Evolutionary conservation across 2,113 vertebrate species (phyloP).

Genomic region (Odocoileus hemionus): DNA sequence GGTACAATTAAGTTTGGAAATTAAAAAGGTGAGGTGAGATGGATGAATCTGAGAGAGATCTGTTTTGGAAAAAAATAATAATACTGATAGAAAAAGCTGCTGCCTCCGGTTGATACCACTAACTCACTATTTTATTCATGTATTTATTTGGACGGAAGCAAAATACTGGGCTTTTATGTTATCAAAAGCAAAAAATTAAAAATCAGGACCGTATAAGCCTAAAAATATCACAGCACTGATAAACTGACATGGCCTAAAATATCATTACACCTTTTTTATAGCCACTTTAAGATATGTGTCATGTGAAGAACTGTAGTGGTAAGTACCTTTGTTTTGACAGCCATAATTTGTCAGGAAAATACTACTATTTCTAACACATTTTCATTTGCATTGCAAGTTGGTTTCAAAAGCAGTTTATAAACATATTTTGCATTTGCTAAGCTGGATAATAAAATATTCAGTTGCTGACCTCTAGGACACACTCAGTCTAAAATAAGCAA

Average conservation of each 20-base stretch:
- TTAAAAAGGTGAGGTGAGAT: not conserved
- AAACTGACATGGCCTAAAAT: not conserved
- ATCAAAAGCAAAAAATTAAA: not conserved
- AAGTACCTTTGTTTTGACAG: not conserved
- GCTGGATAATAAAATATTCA: not conserved
- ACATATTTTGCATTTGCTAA: slow-evolving; percentile 23
- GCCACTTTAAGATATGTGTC: not conserved
- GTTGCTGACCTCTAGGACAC: not conserved
- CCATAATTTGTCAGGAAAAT: slow-evolving; percentile 43
- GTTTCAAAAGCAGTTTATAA: slow-evolving; percentile 26
- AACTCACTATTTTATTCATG: not conserved
- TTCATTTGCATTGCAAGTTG: slow-evolving; percentile 14
- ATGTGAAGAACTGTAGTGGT: not conserved
- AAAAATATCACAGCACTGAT: slow-evolving; percentile 1
- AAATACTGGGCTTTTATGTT: not conserved
- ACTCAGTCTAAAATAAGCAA: slow-evolving; percentile 25
- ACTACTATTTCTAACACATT: slow-evolving; percentile 5
- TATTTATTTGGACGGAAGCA: not conserved
- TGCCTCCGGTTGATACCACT: not conserved
- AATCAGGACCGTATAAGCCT: not conserved
- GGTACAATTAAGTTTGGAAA: not conserved
- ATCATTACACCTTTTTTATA: not conserved
- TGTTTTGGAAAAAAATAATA: not conserved
- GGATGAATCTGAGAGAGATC: not conserved
- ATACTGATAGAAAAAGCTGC: not conserved